Conservation (phyloP, 2,888 invertebrate genomes). For the Oligia latruncula region DNA sequence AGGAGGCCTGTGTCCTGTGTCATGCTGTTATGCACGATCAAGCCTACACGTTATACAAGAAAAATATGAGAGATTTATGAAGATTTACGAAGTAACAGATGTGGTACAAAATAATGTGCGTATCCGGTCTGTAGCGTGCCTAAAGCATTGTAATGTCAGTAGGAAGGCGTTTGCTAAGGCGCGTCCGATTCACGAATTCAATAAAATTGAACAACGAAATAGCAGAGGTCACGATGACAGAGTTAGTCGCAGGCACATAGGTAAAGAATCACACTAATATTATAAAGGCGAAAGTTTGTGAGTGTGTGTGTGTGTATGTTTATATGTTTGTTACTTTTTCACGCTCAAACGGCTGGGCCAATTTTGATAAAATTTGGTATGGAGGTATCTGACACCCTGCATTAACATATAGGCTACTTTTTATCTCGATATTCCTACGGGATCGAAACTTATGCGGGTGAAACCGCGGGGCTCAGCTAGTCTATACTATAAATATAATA, state of each 20-base stretch:
- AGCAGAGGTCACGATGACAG: conserved; percentile 43
- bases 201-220: conserved; percentile 39
- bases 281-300: too few relatives aligned
- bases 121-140: conserved; percentile 11
- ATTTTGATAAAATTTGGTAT: too few relatives aligned
- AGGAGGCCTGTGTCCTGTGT: too few relatives aligned
- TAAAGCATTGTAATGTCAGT: conserved; percentile 26
- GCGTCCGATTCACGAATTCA: conserved; percentile 42
- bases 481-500: background rate
- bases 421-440: too few relatives aligned
- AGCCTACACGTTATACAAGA: background rate
- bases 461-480: too few relatives aligned
- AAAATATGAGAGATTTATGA: background rate
- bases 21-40: background rate
- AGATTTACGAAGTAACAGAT: background rate
- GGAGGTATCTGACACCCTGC: too few relatives aligned
- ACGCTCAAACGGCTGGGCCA: too few relatives aligned
- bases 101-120: background rate
- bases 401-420: too few relatives aligned
- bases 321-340: too few relatives aligned
- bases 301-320: too few relatives aligned
- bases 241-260: conserved; percentile 26
- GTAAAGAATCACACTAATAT: background rate
- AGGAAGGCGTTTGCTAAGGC: conserved; percentile 20
- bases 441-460: too few relatives aligned